Percentiles rank a stretch among this genome's conserved stretches.
Evolutionary conservation across 2,888 invertebrate species (phyloP).

Genomic region (Epistrophella euchroma): DNA sequence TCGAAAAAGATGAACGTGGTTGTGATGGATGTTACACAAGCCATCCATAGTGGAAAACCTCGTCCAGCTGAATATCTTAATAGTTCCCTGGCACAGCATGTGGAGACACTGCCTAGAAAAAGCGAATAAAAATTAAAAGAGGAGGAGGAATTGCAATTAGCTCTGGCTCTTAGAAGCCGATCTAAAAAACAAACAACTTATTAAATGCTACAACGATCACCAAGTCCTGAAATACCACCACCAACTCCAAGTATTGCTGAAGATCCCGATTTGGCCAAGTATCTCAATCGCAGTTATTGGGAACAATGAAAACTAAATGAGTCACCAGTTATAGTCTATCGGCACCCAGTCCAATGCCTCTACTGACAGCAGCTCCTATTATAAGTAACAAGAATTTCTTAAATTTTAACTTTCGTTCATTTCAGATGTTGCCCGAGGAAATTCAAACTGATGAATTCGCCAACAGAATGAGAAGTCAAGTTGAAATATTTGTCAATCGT

Average conservation of each 20-base stretch:
- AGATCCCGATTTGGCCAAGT: slow-evolving; percentile 95
- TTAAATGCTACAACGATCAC: slow-evolving; percentile 81
- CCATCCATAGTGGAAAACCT: slow-evolving; percentile 85
- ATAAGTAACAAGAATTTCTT: slow-evolving; percentile 55
- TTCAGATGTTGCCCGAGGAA: slow-evolving; percentile 86
- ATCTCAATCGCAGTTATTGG: slow-evolving; percentile 97
- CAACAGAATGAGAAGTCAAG: slow-evolving; percentile 92
- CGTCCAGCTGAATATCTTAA: slow-evolving; percentile 90
- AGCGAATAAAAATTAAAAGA: slow-evolving; percentile 95
- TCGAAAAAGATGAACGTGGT: slow-evolving; percentile 97
- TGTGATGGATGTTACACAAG: slow-evolving; percentile 97
- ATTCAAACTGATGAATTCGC: slow-evolving; percentile 94
- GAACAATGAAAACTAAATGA: slow-evolving; percentile 88
- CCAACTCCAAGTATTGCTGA: slow-evolving; percentile 80
- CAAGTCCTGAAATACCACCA: slow-evolving; percentile 81
- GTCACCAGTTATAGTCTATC: slow-evolving; percentile 87
- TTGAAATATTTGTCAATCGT: slow-evolving; percentile 98
- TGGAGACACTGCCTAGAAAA: slow-evolving; percentile 90
- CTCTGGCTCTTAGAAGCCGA: slow-evolving; percentile 99
- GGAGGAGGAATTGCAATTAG: slow-evolving; percentile 98
- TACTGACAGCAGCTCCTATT: slow-evolving; percentile 68
- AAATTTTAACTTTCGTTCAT: neutral
- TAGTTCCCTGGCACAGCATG: slow-evolving; percentile 91
- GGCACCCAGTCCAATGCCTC: slow-evolving; percentile 86
- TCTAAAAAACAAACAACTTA: slow-evolving; percentile 81